These are phyloP conservation scores for Desmophyllum pertusum DNA, from an alignment of 92 coral and sea anemone genomes.

Conservation along the genomic window DNA sequence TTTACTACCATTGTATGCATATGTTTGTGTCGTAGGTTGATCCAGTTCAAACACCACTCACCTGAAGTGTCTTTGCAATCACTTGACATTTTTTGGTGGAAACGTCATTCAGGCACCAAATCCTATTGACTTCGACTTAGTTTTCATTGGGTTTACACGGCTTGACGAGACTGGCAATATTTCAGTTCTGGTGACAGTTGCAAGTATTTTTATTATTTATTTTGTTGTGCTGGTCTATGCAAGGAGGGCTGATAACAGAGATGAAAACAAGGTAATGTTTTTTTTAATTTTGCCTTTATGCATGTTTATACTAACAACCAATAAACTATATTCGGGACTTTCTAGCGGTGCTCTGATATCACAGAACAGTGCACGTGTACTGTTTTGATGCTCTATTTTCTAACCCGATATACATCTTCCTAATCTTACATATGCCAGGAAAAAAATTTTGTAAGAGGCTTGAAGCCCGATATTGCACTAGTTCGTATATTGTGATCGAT, in stretches of 20 bases:
- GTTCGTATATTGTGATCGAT: too few species aligned
- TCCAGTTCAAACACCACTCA: conserved; percentile 14
- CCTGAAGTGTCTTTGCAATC: conserved; percentile 37
- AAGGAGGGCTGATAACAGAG: conserved; percentile 50
- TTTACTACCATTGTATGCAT: too few species aligned
- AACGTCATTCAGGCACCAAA: conserved; percentile 40
- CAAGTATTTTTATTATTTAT: conserved; percentile 33
- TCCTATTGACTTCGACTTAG: conserved; percentile 51
- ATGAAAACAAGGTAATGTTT: conserved; percentile 49
- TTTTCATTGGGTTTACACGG: conserved; percentile 27
- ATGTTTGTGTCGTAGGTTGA: conserved; percentile 1
- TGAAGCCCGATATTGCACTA: too few species aligned
- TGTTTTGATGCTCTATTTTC: too few species aligned
- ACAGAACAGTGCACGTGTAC: too few species aligned
- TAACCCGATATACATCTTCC: too few species aligned
- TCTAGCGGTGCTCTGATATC: too few species aligned
- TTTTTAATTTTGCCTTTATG: too few species aligned
- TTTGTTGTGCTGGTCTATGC: conserved; percentile 36
- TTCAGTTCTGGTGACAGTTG: conserved; percentile 44
- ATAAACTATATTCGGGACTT: too few species aligned
- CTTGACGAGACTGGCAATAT: conserved; percentile 44
- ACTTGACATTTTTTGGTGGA: conserved; percentile 48
- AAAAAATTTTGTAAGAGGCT: too few species aligned
- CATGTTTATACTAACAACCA: too few species aligned
- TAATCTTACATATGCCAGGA: too few species aligned